These are phyloP conservation scores for Conistra vaccinii DNA, from an alignment of 2,888 invertebrate genomes.

Conservation along the genomic window DNA sequence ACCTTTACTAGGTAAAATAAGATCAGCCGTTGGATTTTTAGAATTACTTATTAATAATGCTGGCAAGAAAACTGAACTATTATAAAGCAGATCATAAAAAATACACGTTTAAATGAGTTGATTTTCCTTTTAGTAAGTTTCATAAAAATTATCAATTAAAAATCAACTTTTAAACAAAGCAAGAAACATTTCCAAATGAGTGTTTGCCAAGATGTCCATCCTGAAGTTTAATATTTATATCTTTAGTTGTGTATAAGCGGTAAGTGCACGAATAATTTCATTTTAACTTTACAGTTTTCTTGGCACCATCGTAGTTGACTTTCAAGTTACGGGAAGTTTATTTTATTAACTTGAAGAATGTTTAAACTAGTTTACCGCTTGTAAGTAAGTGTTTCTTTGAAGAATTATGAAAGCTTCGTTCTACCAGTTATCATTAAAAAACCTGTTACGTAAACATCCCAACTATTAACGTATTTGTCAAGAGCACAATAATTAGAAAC, in stretches of 20 bases:
- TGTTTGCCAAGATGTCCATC: constrained; percentile 12
- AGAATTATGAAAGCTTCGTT: background rate
- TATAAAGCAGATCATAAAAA: background rate
- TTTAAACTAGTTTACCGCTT: constrained; percentile 18
- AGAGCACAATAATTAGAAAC: background rate
- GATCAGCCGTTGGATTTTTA: background rate
- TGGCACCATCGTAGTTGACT: constrained; percentile 21
- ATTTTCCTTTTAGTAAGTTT: background rate
- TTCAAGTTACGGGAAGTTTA: constrained; percentile 19
- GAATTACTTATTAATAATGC: background rate
- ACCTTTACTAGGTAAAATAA: background rate
- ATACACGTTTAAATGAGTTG: background rate
- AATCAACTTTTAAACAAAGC: constrained; percentile 1
- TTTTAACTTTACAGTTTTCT: constrained; percentile 31
- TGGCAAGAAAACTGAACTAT: background rate
- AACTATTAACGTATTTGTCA: background rate
- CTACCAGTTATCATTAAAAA: background rate
- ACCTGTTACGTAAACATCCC: no score
- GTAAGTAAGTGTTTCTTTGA: constrained; percentile 3
- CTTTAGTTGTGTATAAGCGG: background rate
- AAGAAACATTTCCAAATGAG: constrained; percentile 5
- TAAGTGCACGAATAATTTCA: constrained; percentile 12
- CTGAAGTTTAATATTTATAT: constrained; percentile 12
- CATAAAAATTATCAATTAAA: background rate
- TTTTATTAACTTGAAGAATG: constrained; percentile 14